Evolutionary conservation across 2,888 invertebrate genomes (phyloP).

Genomic region (Lobophora halterata): DNA sequence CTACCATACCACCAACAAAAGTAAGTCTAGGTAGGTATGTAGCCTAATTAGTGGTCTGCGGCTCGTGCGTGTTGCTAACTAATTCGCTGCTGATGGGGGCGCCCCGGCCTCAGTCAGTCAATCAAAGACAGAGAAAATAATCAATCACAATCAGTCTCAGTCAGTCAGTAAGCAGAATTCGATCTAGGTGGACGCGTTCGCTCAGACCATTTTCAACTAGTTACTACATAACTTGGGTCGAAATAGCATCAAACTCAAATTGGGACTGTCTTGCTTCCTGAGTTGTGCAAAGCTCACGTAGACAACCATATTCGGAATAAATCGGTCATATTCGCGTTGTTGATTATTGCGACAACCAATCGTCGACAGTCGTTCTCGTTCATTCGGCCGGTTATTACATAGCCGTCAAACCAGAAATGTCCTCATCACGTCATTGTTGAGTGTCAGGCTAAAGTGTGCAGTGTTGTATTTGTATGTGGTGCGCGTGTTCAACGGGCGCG

Average conservation of each 20-base stretch:
- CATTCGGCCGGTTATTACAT: conserved; percentile 27
- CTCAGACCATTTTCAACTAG: conserved; percentile 5
- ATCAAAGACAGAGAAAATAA: background rate
- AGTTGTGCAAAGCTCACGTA: conserved; percentile 23
- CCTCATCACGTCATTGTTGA: conserved; percentile 31
- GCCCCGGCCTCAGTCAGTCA: too few species aligned
- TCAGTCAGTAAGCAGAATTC: conserved; percentile 13
- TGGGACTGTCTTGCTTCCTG: conserved; percentile 1
- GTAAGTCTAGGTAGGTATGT: too few species aligned
- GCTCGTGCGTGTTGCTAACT: too few species aligned
- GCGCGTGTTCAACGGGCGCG: conserved; percentile 42
- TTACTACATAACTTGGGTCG: background rate
- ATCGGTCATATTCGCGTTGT: conserved; percentile 38
- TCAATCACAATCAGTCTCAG: background rate
- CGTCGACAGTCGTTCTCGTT: conserved; percentile 37
- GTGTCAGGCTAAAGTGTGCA: conserved; percentile 38
- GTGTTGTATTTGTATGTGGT: conserved; percentile 27
- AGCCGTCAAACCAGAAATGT: conserved; percentile 30
- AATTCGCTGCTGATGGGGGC: too few species aligned
- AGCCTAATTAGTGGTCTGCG: too few species aligned
- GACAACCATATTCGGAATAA: conserved; percentile 33
- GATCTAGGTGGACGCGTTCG: conserved; percentile 13
- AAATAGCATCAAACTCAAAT: background rate
- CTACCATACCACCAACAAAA: background rate
- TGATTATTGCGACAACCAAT: conserved; percentile 24